Conservation (phyloP, 2,797 vertebrate genomes). For the Enteromius anoplus region DNA sequence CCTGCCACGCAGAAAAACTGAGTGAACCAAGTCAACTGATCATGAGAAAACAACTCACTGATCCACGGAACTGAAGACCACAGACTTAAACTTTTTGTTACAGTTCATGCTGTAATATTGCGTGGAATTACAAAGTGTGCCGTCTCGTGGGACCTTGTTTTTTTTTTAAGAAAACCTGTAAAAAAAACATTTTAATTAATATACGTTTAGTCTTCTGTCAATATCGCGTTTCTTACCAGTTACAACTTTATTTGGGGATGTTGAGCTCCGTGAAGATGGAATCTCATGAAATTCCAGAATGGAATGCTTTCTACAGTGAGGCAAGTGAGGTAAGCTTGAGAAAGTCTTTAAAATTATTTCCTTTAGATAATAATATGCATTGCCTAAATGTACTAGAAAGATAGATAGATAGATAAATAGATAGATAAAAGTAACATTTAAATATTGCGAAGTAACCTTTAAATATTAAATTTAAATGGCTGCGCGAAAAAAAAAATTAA, state of each 20-base stretch:
- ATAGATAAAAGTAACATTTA: background rate
- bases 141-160: background rate
- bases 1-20: background rate
- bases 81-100: slow-evolving; percentile 5
- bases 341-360: background rate
- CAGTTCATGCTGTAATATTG: slow-evolving; percentile 10
- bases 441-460: background rate
- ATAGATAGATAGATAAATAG: background rate
- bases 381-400: background rate
- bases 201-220: slow-evolving; percentile 13
- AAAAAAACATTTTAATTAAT: background rate
- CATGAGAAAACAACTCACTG: slow-evolving; percentile 41
- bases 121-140: slow-evolving; percentile 25
- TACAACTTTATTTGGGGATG: slow-evolving; percentile 76
- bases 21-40: slow-evolving; percentile 22
- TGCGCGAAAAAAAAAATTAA: background rate
- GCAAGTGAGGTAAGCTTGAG: slow-evolving; percentile 78
- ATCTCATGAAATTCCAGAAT: slow-evolving; percentile 84
- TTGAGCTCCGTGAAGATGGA: slow-evolving; percentile 89
- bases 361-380: background rate
- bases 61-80: slow-evolving; percentile 24
- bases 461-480: background rate
- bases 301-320: slow-evolving; percentile 85
- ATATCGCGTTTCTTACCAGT: slow-evolving; percentile 35
- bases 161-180: background rate